Base-by-base conservation (phyloP, 2,797 vertebrate genomes). In the Lemur catta region DNA sequence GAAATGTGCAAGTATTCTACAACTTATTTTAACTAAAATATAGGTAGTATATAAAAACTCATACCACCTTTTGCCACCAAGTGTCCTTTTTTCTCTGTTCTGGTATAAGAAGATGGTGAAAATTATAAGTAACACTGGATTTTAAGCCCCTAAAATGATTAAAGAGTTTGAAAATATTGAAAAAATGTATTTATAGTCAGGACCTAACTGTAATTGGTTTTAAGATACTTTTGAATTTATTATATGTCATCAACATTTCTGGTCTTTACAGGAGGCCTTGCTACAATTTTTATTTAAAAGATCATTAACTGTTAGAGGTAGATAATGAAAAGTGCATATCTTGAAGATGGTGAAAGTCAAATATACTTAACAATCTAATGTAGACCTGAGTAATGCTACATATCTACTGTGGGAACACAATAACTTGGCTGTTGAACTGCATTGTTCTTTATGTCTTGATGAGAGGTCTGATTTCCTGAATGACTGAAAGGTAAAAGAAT, bases 11-110 rank as follows among this genome's bases (percentile, higher is more conserved):
- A 59, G 14, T 22, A 92, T 94, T 74, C 82, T 65, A 85, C 74
- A 82, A 7, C 91, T 95, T 92, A 79, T 46, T 74, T 81, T 89
- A 84, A 65, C 22, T 72, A 88, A 96, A 72, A 72, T 88, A 63
- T 57, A 93, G 6, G 17, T 84, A 79, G 3, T 33, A 0, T 33
- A 24, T 85, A 22, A 84, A 63, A 94, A 85, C 88, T 28, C 15
- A 63, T 35, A 33, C 0, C n/a, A 20, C 18, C 9, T 33, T 87
- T 89, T 95, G 41, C n/a, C 18, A 50, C 38, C 41, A 72, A 86
- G 38, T 61, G 22, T 61, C 43, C 35, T 57, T n/a, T 50, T 95
- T 88, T 38, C 4, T 93, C 12, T 90, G 11, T 91, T 96, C 43
- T 90, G n/a, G 79, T 13, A 48, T 12, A 87, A 86, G 26, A 11